Percentiles rank a stretch among this genome's conserved stretches.
phyloP scores from a whole-genome alignment of 2,797 vertebrate genomes.

The Clarias platycephalus region DNA sequence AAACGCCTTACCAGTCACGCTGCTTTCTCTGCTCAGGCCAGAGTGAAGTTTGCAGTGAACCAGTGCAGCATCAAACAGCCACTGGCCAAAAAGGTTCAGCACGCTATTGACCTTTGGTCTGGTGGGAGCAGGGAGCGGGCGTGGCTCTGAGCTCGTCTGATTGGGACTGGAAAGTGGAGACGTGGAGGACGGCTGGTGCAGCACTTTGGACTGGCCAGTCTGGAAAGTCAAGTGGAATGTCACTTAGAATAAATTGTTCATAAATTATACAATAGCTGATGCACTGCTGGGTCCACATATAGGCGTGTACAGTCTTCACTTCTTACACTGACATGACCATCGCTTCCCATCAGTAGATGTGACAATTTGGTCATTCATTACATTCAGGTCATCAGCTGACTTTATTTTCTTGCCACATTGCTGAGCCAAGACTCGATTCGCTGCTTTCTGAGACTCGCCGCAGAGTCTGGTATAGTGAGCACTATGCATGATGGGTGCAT shows the following conservation, averaged over 20 bases:
- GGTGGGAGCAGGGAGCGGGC: conserved; percentile 82
- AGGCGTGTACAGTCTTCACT: no score
- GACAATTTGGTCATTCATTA: no score
- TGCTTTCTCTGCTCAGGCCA: conserved; percentile 84
- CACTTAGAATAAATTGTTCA: not conserved
- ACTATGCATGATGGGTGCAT: no score
- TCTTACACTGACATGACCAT: no score
- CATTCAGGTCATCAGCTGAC: no score
- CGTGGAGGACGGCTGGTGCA: conserved; percentile 79
- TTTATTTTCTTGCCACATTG: no score
- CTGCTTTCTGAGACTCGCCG: no score
- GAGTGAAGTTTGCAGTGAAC: conserved; percentile 85
- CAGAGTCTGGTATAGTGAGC: no score
- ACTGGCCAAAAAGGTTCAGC: conserved; percentile 89
- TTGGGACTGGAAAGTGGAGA: conserved; percentile 86
- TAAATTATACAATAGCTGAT: not conserved
- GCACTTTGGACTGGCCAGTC: conserved; percentile 78
- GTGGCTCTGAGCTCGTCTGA: conserved; percentile 85
- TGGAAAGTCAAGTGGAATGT: conserved; percentile 57
- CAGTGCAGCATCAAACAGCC: conserved; percentile 91
- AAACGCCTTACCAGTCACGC: conserved; percentile 83
- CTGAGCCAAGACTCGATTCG: no score
- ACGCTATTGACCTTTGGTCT: conserved; percentile 92
- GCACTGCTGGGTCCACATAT: no score
- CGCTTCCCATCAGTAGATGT: no score